Conservation (phyloP, 2,113 vertebrate species). For the Myodes glareolus region DNA sequence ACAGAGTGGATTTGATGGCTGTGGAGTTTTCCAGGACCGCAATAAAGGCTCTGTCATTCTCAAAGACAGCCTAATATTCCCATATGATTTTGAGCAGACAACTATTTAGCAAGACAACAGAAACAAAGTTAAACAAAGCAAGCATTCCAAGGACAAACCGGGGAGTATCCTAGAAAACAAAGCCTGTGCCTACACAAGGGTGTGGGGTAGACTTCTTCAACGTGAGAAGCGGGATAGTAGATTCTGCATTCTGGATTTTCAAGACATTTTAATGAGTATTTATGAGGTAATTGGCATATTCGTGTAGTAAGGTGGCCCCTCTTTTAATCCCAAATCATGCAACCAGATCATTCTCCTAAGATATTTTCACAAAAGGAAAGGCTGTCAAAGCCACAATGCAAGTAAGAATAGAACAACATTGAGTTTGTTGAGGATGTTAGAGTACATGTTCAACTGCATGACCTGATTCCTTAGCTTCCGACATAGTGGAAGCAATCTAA, state of each 20-base stretch:
- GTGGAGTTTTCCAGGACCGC: not conserved
- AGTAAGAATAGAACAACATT: too few species aligned
- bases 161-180: not conserved
- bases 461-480: not conserved
- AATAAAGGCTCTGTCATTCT: not conserved
- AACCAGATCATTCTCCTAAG: not conserved
- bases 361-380: not conserved
- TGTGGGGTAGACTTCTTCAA: not conserved
- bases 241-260: not conserved
- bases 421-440: not conserved
- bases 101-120: not conserved
- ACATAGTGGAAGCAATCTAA: not conserved
- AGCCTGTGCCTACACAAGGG: not conserved
- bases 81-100: not conserved
- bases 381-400: not conserved
- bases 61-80: not conserved
- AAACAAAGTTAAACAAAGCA: not conserved
- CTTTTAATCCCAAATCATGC: not conserved
- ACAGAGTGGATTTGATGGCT: not conserved
- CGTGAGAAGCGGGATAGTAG: not conserved
- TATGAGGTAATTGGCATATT: not conserved
- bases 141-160: not conserved
- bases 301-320: too few species aligned
- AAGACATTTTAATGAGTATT: not conserved
- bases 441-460: not conserved